Conservation (phyloP, 1,140 invertebrate species). For the Drosophila sulfurigaster region DNA sequence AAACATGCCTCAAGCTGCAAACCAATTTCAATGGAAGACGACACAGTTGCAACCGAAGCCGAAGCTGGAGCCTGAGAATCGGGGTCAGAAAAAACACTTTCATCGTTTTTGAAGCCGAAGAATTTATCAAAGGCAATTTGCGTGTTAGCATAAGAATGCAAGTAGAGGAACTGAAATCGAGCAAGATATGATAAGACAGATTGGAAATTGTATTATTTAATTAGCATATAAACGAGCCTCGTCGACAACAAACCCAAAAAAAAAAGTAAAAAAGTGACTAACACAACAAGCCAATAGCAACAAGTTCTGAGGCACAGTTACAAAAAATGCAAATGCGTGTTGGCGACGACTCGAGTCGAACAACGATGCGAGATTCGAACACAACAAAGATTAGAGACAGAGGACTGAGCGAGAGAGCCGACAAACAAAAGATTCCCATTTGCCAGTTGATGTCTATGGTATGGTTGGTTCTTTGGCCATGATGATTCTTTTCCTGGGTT, state of each 20-base stretch:
- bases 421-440: constrained; percentile 26
- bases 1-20: constrained; percentile 46
- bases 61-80: constrained; percentile 39
- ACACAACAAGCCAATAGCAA: constrained; percentile 12
- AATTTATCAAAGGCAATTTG: constrained; percentile 41
- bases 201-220: constrained; percentile 40
- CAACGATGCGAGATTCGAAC: not conserved
- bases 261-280: not conserved
- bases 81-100: constrained; percentile 66
- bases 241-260: not conserved
- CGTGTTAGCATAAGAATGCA: constrained; percentile 57
- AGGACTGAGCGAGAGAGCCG: too few species aligned
- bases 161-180: constrained; percentile 22
- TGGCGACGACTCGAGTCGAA: not conserved
- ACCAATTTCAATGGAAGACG: constrained; percentile 43
- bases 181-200: constrained; percentile 40
- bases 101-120: constrained; percentile 24
- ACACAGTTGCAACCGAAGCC: constrained; percentile 11
- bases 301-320: constrained; percentile 41
- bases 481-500: constrained; percentile 15
- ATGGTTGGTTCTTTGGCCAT: not conserved
- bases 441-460: constrained; percentile 11
- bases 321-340: constrained; percentile 40
- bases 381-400: constrained; percentile 26
- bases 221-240: constrained; percentile 51